These are phyloP conservation scores for Myopa testacea DNA, from an alignment of 2,888 invertebrate genomes.

Conservation along the genomic window DNA sequence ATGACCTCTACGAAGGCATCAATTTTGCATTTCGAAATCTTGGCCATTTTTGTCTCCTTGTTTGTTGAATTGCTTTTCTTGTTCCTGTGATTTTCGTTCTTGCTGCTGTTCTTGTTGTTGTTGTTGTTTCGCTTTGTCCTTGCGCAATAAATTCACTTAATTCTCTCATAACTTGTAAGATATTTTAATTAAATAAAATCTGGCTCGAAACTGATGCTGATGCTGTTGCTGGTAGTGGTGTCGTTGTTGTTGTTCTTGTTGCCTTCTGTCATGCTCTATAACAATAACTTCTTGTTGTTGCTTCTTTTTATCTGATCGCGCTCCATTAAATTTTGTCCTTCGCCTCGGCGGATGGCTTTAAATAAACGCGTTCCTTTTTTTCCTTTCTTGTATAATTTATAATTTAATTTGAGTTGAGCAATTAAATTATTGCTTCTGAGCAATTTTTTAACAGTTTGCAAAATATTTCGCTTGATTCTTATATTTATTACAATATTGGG, in stretches of 20 bases:
- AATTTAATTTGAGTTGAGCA: slow-evolving; percentile 2
- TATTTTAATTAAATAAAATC: slow-evolving; percentile 61
- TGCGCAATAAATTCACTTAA: slow-evolving; percentile 52
- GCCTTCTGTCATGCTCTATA: background rate
- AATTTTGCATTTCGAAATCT: slow-evolving; percentile 33
- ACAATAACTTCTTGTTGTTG: slow-evolving; percentile 5
- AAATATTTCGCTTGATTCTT: background rate
- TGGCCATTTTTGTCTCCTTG: slow-evolving; percentile 34
- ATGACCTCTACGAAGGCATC: slow-evolving; percentile 30
- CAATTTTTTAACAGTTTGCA: background rate
- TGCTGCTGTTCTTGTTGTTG: slow-evolving; percentile 32
- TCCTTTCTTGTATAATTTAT: background rate
- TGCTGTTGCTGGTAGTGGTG: background rate
- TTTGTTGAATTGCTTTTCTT: slow-evolving; percentile 31
- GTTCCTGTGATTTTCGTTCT: slow-evolving; percentile 37
- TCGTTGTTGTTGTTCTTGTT: background rate
- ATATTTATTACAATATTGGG: too few species aligned
- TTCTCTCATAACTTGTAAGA: slow-evolving; percentile 53
- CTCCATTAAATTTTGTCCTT: slow-evolving; percentile 6
- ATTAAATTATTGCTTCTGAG: background rate
- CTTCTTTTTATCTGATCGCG: slow-evolving; percentile 11
- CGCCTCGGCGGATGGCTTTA: background rate
- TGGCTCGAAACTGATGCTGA: slow-evolving; percentile 4
- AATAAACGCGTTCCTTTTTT: background rate
- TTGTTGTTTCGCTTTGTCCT: background rate